A percentile compares a stretch with the other conserved stretches of the same genome.
phyloP scores from a whole-genome alignment of 2,888 invertebrate genomes.

The Drosophila kanekoi region DNA sequence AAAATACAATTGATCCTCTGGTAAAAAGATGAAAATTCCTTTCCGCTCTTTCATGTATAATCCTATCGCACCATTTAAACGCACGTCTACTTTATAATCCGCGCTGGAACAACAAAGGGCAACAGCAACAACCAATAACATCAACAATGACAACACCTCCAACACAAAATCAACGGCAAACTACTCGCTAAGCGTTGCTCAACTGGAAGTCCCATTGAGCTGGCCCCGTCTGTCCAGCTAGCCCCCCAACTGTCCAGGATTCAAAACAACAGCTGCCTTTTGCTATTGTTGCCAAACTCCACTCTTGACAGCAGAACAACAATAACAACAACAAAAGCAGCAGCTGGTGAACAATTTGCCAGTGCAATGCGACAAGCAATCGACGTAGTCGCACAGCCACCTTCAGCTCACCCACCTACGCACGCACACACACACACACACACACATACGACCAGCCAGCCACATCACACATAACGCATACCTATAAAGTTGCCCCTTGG shows the following conservation, averaged over 20 bases:
- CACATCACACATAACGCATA: constrained; percentile 9
- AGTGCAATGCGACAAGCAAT: constrained; percentile 57
- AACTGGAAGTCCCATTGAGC: constrained; percentile 31
- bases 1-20: too few relatives aligned
- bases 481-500: constrained; percentile 38
- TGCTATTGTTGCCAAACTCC: constrained; percentile 50
- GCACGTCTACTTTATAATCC: constrained; percentile 25
- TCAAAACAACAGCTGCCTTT: constrained; percentile 44
- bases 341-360: constrained; percentile 64
- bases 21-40: not conserved
- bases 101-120: constrained; percentile 18
- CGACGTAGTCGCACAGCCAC: constrained; percentile 30
- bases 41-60: not conserved
- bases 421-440: constrained; percentile 5
- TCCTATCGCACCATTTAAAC: constrained; percentile 6
- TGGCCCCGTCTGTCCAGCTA: not conserved
- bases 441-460: not conserved
- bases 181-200: constrained; percentile 34
- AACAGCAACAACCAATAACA: constrained; percentile 24
- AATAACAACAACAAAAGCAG: constrained; percentile 34
- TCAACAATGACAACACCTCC: constrained; percentile 53
- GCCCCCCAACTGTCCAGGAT: constrained; percentile 19
- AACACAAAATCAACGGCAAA: constrained; percentile 46
- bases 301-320: constrained; percentile 43
- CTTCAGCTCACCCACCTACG: not conserved